Evolutionary conservation across 2,113 vertebrate species (phyloP).

Genomic region (Henicopernis longicauda): DNA sequence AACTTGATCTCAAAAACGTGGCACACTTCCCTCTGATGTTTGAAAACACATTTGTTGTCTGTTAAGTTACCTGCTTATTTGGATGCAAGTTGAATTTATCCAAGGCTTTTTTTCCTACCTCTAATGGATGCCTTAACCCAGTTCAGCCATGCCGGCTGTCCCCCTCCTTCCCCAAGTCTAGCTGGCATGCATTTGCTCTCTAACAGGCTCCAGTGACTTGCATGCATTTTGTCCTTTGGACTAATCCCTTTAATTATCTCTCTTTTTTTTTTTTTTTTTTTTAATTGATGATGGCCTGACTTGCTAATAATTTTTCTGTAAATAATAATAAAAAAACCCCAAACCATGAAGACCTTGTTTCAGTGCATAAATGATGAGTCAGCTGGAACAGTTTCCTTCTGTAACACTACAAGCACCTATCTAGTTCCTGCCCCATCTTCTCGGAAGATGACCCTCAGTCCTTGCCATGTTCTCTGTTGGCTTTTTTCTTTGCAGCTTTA

Average conservation of each 20-base stretch:
- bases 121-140: neutral
- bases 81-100: neutral
- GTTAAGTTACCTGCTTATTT: neutral
- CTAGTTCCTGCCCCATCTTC: neutral
- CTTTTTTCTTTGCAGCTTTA: neutral
- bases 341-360: neutral
- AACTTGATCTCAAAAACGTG: neutral
- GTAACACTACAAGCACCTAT: neutral
- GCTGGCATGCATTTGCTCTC: neutral
- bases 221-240: neutral
- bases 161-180: neutral
- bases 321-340: neutral
- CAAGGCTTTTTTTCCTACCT: neutral
- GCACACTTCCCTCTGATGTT: neutral
- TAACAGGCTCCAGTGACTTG: neutral
- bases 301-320: neutral
- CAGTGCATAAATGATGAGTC: neutral
- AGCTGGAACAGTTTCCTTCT: neutral
- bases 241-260: neutral
- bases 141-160: neutral
- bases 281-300: neutral
- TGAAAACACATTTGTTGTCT: neutral
- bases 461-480: neutral
- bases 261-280: neutral
- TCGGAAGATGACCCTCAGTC: fast-evolving